Percentiles rank a stretch among this genome's conserved stretches.
These are phyloP conservation scores for Pheosia gnoma DNA, from an alignment of 2,888 invertebrate genomes.

Conservation along the genomic window DNA sequence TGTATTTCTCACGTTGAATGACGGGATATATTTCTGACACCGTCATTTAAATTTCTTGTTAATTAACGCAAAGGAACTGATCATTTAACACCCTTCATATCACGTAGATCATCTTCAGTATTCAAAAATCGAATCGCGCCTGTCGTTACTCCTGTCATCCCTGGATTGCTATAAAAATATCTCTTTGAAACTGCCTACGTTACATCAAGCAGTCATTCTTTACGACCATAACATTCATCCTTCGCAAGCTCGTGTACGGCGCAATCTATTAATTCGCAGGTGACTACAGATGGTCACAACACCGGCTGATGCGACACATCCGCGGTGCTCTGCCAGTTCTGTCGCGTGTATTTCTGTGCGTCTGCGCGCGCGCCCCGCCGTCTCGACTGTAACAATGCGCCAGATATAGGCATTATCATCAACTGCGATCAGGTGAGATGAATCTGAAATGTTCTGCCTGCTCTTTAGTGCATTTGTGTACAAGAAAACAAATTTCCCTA, in stretches of 20 bases:
- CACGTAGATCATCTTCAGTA: no score
- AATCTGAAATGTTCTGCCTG: not conserved
- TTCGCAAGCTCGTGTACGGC: conserved; percentile 16
- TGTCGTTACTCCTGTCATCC: no score
- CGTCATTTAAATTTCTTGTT: not conserved
- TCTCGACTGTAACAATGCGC: conserved; percentile 48
- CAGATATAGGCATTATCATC: conserved; percentile 42
- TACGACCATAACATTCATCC: conserved; percentile 9
- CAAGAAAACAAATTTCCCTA: no score
- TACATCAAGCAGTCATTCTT: not conserved
- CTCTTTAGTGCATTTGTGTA: not conserved
- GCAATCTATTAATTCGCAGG: conserved; percentile 33
- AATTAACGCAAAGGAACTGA: not conserved
- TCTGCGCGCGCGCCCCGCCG: conserved; percentile 55
- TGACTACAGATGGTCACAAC: conserved; percentile 38
- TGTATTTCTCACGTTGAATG: not conserved
- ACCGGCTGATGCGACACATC: conserved; percentile 38
- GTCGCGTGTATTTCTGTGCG: conserved; percentile 42
- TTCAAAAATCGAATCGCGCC: no score
- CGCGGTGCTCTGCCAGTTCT: conserved; percentile 45
- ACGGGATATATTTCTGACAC: not conserved
- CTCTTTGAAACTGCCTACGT: no score
- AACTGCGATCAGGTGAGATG: conserved; percentile 2
- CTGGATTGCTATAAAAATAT: no score
- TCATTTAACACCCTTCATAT: no score